Base-by-base conservation (phyloP, 2,113 vertebrate genomes). In the Herpetotheres cachinnans region DNA sequence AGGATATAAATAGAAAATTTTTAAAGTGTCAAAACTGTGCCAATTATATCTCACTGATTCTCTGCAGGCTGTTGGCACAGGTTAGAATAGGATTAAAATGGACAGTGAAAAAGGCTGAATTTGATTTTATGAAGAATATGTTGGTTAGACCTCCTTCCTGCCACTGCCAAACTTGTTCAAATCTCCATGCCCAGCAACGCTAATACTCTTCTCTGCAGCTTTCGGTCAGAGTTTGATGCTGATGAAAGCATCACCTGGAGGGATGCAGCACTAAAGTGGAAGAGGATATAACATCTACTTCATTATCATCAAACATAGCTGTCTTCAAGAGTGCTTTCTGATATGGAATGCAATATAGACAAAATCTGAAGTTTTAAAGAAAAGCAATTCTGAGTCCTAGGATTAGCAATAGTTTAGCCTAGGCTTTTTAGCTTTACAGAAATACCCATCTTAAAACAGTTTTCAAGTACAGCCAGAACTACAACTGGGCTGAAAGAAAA, bases 241-340 rank as follows among this genome's bases (percentile, higher is more conserved):
- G 62, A 80, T 92, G 71, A 93, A 93, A 86, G 88, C 71, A 88
- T 95, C 93, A 95, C 88, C 85, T 95, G 74, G 49, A 90, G 85
- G 52, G 14, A 92, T 85, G 24, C 34, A 76, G 32, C 0, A 2
- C 62, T 82, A 67, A 74, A 89, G 38, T n/a, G 17, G 50, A 87
- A 88, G 66, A 72, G 24, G 44, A 82, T 74, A 42, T 93, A 95
- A 56, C 56, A 67, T 93, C 42, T 78, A 13, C 79, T 90, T 95
- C 56, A 30, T 94, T 95, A 56, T 72, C 70, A 85, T 88, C 90
- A 90, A 85, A 65, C 18, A 34, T 30, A 76, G 20, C 56, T 79
- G 74, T 93, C 74, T 85, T 90, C 44, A 87, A 18, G 34, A 92
- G 38, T 76, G 29, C 18, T 82, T 95, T 95, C 44, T 90, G 74